Evolutionary conservation across 2,888 invertebrate species (phyloP).

Genomic region (Brachypalpus laphriformis): DNA sequence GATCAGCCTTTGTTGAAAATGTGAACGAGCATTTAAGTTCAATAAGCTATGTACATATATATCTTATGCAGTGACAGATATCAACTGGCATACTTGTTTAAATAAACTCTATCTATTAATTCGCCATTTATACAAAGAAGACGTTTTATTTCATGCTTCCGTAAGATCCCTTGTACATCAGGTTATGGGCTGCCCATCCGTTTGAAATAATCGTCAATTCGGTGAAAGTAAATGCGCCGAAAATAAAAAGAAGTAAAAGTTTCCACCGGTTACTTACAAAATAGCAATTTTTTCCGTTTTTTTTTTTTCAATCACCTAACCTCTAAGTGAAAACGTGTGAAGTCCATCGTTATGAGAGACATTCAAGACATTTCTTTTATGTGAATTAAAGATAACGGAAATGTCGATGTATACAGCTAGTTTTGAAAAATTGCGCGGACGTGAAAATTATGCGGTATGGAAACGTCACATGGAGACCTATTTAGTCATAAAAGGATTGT

Average conservation of each 20-base stretch:
- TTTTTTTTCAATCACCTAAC: no score
- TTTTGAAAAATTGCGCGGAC: slow-evolving; percentile 17
- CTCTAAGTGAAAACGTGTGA: slow-evolving; percentile 8
- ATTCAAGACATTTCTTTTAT: slow-evolving; percentile 1
- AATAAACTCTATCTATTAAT: no score
- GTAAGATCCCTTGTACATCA: neutral
- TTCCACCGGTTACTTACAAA: no score
- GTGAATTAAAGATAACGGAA: neutral
- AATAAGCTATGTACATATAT: no score
- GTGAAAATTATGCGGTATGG: slow-evolving; percentile 20
- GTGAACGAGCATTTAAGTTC: no score
- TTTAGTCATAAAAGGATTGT: slow-evolving; percentile 23
- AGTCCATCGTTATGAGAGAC: neutral
- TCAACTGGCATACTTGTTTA: no score
- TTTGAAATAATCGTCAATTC: slow-evolving; percentile 9
- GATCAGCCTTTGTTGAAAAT: no score
- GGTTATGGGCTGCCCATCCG: neutral
- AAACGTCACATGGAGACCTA: slow-evolving; percentile 22
- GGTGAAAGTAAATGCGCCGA: neutral
- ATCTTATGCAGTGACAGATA: no score
- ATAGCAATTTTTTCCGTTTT: neutral
- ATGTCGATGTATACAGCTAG: neutral
- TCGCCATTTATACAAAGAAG: no score
- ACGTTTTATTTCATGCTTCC: no score
- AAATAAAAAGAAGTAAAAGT: neutral